Evolutionary conservation across 2,888 invertebrate genomes (phyloP).

Genomic region (Eulithis testata): DNA sequence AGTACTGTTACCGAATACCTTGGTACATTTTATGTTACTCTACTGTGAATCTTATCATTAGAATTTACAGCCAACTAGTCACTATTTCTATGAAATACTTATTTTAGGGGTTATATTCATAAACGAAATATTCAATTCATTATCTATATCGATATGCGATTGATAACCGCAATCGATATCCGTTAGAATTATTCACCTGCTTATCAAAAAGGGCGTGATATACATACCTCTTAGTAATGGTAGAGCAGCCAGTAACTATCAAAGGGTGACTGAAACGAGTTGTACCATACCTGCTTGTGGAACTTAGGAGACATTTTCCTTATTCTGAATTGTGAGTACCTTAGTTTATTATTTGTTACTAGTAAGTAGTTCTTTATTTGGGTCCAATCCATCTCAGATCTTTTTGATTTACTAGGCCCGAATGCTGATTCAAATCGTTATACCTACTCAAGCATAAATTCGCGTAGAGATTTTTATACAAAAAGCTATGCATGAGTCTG

Average conservation of each 20-base stretch:
- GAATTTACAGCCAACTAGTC: slow-evolving; percentile 16
- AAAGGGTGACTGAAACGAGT: neutral
- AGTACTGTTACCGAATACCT: too few relatives aligned
- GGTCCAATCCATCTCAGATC: too few relatives aligned
- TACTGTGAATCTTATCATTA: too few relatives aligned
- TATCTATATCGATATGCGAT: neutral
- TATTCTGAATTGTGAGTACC: neutral
- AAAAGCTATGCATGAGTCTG: too few relatives aligned
- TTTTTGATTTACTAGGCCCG: too few relatives aligned
- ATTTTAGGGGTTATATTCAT: neutral
- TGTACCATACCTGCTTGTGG: neutral
- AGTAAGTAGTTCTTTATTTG: neutral
- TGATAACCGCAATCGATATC: neutral
- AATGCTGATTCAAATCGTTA: too few relatives aligned
- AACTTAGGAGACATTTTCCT: neutral
- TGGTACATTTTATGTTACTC: too few relatives aligned
- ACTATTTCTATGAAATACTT: neutral
- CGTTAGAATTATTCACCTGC: neutral
- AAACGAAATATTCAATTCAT: neutral
- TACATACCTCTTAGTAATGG: too few relatives aligned
- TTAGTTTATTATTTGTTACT: neutral
- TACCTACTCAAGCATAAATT: too few relatives aligned
- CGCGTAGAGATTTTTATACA: too few relatives aligned
- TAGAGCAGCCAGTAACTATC: neutral
- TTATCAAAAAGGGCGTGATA: neutral